Evolutionary conservation across 1,140 invertebrate genomes (phyloP).

Genomic region (Philopotamus ludificatus): DNA sequence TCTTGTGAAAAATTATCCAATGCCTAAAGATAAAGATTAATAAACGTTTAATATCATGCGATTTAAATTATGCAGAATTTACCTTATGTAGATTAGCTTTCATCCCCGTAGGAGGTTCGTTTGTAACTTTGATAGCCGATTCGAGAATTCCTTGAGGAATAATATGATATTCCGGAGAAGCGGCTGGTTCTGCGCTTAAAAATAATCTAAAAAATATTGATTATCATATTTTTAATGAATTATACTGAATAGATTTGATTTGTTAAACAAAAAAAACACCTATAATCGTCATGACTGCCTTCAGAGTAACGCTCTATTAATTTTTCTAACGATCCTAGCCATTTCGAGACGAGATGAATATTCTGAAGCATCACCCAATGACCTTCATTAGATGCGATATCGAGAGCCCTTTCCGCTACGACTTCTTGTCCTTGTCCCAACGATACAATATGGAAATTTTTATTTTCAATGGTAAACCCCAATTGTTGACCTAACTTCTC

Average conservation of each 20-base stretch:
- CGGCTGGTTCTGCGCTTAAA: constrained; percentile 63
- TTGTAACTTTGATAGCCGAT: constrained; percentile 93
- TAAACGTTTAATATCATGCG: too few relatives aligned
- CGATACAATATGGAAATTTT: constrained; percentile 91
- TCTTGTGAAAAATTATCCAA: constrained; percentile 93
- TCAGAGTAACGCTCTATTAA: constrained; percentile 79
- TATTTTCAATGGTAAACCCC: constrained; percentile 76
- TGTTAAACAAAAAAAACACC: constrained; percentile 42
- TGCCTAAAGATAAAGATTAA: constrained; percentile 61
- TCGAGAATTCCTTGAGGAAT: constrained; percentile 83
- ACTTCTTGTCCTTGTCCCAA: constrained; percentile 93
- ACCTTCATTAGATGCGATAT: constrained; percentile 71
- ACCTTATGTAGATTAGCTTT: constrained; percentile 88
- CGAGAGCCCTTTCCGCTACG: constrained; percentile 85
- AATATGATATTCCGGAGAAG: constrained; percentile 56
- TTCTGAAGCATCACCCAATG: constrained; percentile 94
- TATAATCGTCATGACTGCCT: constrained; percentile 69
- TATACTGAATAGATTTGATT: not conserved
- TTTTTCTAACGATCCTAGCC: constrained; percentile 87
- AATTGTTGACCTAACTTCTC: constrained; percentile 60
- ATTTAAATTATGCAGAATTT: too few relatives aligned
- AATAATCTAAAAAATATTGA: constrained; percentile 51
- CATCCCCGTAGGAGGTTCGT: constrained; percentile 94
- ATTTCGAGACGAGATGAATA: constrained; percentile 87
- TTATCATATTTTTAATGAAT: not conserved